These are phyloP conservation scores for Pampusana beccarii DNA, from an alignment of 2,113 vertebrate species.

Conservation along the genomic window DNA sequence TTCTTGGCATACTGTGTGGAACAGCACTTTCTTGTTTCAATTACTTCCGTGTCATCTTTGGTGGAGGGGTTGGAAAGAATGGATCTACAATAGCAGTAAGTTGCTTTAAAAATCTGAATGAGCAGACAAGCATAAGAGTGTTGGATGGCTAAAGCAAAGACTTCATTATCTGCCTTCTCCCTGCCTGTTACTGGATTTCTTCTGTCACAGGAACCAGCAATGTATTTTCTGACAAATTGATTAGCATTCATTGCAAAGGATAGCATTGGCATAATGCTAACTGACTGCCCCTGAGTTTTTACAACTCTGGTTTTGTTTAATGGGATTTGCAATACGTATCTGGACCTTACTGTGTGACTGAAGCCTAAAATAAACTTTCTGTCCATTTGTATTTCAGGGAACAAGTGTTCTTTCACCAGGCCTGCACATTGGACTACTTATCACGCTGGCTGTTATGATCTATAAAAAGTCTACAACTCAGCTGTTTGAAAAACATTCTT, in stretches of 20 bases:
- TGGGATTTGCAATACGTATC: background rate
- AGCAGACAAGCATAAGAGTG: background rate
- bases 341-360: background rate
- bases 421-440: slow-evolving; percentile 89
- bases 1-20: slow-evolving; percentile 87
- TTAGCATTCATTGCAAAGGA: background rate
- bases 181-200: background rate
- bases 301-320: background rate
- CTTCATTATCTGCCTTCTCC: background rate
- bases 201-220: background rate
- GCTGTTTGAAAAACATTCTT: slow-evolving; percentile 92
- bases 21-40: slow-evolving; percentile 88
- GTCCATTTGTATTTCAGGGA: slow-evolving; percentile 78
- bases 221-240: background rate
- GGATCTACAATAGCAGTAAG: slow-evolving; percentile 97
- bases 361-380: background rate
- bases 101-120: background rate
- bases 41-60: slow-evolving; percentile 94
- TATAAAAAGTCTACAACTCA: slow-evolving; percentile 93
- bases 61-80: slow-evolving; percentile 94
- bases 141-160: background rate
- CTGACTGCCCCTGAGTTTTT: background rate
- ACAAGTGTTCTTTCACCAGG: slow-evolving; percentile 95
- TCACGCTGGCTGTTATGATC: slow-evolving; percentile 90
- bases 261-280: background rate